phyloP scores from a whole-genome alignment of 2,113 vertebrate genomes.

The Sterrhoptilus dennistouni region DNA sequence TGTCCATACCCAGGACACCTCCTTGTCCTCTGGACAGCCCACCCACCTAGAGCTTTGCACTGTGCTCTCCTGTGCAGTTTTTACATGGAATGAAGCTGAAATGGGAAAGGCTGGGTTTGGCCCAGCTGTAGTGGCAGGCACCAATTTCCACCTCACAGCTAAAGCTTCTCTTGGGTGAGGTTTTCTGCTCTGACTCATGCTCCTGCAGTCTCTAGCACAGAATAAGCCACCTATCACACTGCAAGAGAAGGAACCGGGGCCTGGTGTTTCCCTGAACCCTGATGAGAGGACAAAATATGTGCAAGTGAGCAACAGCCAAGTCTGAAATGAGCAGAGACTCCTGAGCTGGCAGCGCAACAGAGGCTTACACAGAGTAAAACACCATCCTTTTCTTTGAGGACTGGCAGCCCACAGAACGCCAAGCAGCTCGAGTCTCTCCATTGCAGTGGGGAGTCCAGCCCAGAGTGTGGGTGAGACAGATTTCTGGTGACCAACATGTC shows the following conservation, averaged over 20 bases:
- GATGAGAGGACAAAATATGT: not conserved
- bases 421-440: not conserved
- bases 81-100: not conserved
- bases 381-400: not conserved
- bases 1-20: not conserved
- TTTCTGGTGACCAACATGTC: not conserved
- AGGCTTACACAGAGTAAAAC: not conserved
- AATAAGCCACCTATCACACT: not conserved
- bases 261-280: not conserved
- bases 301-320: not conserved
- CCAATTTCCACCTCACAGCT: not conserved
- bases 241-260: not conserved
- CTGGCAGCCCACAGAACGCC: not conserved
- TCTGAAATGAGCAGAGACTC: not conserved
- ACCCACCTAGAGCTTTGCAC: not conserved
- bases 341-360: not conserved
- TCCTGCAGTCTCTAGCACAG: not conserved
- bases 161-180: not conserved
- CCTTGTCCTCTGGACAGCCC: not conserved
- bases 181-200: not conserved
- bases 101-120: not conserved
- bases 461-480: not conserved
- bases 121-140: not conserved
- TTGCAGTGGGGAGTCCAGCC: not conserved
- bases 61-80: not conserved